These are phyloP conservation scores for Hirtodrosophila histrioides DNA, from an alignment of 2,888 invertebrate species.

Conservation along the genomic window DNA sequence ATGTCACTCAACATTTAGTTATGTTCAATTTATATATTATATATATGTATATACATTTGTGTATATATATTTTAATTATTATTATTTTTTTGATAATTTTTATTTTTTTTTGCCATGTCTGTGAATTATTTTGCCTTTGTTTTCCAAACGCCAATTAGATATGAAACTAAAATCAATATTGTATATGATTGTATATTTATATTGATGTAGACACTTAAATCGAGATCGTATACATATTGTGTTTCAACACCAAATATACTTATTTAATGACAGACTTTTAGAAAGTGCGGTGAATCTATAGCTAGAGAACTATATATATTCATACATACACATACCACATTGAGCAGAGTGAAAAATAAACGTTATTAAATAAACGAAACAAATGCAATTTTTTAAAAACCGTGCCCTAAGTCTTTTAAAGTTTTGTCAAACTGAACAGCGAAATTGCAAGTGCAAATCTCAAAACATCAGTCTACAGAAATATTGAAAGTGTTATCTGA, in stretches of 20 bases:
- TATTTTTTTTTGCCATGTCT: constrained; percentile 12
- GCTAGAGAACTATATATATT: constrained; percentile 11
- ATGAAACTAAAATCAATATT: constrained; percentile 46
- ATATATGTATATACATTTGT: constrained; percentile 7
- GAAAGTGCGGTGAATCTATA: constrained; percentile 49
- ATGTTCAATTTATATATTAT: constrained; percentile 20
- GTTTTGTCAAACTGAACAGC: too few species aligned
- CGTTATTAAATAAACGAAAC: constrained; percentile 46
- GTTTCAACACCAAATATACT: constrained; percentile 55
- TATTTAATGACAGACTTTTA: constrained; percentile 45
- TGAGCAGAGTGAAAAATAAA: too few species aligned
- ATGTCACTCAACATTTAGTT: constrained; percentile 32
- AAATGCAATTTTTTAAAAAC: constrained; percentile 41
- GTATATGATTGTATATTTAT: constrained; percentile 54
- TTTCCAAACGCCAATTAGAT: constrained; percentile 48
- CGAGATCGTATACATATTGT: constrained; percentile 44
- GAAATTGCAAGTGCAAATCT: too few species aligned
- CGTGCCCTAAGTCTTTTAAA: neutral
- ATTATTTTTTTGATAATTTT: constrained; percentile 16
- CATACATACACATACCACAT: constrained; percentile 13
- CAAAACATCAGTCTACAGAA: too few species aligned
- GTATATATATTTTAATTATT: constrained; percentile 9
- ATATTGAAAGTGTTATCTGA: too few species aligned
- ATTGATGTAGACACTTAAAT: constrained; percentile 32
- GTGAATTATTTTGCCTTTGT: constrained; percentile 37